A percentile compares a stretch with the other conserved stretches of the same genome.
Evolutionary conservation across 2,797 vertebrate species (phyloP).

Genomic region (Aselliscus stoliczkanus): DNA sequence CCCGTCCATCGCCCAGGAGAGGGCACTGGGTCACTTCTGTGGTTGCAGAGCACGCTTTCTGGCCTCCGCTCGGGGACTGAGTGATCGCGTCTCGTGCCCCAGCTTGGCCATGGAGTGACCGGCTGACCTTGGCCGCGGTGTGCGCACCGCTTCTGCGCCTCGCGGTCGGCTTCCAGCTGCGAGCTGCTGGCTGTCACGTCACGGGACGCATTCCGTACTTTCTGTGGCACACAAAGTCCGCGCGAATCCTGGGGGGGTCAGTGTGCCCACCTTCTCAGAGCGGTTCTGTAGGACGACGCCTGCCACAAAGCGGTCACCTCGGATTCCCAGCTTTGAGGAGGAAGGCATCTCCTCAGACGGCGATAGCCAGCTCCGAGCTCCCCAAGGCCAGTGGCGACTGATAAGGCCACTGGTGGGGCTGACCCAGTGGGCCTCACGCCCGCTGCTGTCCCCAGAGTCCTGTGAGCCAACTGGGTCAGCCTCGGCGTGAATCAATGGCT

Average conservation of each 20-base stretch:
- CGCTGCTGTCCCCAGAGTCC: accelerated
- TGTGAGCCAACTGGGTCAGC: not conserved
- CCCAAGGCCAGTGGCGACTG: accelerated
- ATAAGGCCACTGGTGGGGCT: not conserved
- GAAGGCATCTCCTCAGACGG: not conserved
- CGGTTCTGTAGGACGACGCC: not conserved
- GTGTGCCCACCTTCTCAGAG: accelerated
- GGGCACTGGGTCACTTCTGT: not conserved
- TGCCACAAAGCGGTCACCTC: accelerated
- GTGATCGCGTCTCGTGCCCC: too few relatives aligned
- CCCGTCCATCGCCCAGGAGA: not conserved
- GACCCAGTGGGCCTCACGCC: not conserved
- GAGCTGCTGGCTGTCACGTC: accelerated
- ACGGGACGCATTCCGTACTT: too few relatives aligned
- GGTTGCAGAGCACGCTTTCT: not conserved
- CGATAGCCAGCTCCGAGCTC: accelerated
- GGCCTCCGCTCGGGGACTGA: not conserved
- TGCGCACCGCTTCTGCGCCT: too few relatives aligned
- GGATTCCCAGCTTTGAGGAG: not conserved
- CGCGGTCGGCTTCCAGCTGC: not conserved
- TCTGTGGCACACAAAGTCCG: accelerated
- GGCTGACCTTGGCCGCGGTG: accelerated
- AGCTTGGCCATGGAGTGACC: not conserved
- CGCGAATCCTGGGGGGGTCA: accelerated
- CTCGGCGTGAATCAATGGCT: accelerated